phyloP scores from a whole-genome alignment of 2,113 vertebrate species.

The Miniopterus natalensis region DNA sequence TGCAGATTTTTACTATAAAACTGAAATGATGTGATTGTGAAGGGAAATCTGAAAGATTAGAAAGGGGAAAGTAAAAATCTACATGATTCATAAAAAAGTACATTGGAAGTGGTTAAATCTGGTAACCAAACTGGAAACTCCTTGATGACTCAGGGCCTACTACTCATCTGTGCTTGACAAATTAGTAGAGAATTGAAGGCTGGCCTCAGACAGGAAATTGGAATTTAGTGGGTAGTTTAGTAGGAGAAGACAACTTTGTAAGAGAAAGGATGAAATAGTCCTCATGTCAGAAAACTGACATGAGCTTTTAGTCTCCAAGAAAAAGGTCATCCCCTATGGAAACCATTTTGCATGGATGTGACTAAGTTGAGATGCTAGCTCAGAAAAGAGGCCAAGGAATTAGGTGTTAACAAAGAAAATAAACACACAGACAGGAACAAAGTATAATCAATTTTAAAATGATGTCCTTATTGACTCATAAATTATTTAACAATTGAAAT shows the following conservation, averaged over 20 bases:
- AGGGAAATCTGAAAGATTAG: background rate
- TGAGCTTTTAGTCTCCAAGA: slow-evolving; percentile 6
- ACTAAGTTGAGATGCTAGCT: background rate
- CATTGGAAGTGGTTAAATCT: slow-evolving; percentile 18
- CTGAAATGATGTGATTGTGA: background rate
- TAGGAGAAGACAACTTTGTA: slow-evolving; percentile 17
- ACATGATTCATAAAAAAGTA: slow-evolving; percentile 33
- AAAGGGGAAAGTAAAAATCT: background rate
- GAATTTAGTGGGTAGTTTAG: slow-evolving; percentile 22
- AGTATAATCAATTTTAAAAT: background rate
- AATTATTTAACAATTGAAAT: background rate
- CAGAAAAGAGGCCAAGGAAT: background rate
- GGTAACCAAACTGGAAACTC: slow-evolving; percentile 62
- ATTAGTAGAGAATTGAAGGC: background rate
- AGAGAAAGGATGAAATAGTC: background rate
- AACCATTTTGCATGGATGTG: background rate
- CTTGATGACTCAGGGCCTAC: slow-evolving; percentile 66
- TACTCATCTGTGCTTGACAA: slow-evolving; percentile 40
- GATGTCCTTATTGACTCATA: background rate
- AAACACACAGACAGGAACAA: background rate
- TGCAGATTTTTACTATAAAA: background rate
- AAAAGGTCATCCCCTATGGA: slow-evolving; percentile 14
- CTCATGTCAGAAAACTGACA: background rate
- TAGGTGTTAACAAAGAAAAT: background rate
- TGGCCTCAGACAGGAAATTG: slow-evolving; percentile 66